Evolutionary conservation across 2,888 invertebrate species (phyloP), one percentile per base, ranked within the genome.

Genomic region (Eledone cirrhosa): DNA sequence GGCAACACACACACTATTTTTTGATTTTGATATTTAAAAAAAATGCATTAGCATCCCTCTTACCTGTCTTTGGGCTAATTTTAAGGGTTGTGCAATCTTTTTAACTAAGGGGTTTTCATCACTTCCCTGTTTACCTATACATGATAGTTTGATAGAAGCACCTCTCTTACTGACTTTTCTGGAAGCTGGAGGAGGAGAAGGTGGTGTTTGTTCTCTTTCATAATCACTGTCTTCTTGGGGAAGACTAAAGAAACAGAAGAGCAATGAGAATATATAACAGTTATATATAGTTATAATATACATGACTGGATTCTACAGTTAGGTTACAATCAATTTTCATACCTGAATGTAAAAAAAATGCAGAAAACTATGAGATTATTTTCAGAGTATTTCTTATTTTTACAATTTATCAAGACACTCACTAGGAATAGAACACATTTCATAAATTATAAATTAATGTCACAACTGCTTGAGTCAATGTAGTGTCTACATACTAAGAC

Each of bases 11-110:
- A 41, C 41, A 41, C 41, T 41, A 41, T 41, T 41, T 41, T 5
- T 11, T 2, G 11, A 41, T 41, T 41, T 41, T 41, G 41, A 41
- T 41, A 41, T 2, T 8, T 1, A 41, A 41, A 2, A 41, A 41
- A 3, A 41, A 2, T 41, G 41, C 11, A 11, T 0, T 41, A 41
- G 11, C 0, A 2, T 2, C 11, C 11, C 11, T 41, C 80, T 82
- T 84, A 90, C 90, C 89, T 90, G 90, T 47, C 87, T 93, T 91
- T 94, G 94, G 83, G 94, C 94, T 86, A 94, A 91, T 89, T 94
- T 94, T 83, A 94, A 92, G 80, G 94, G 94, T 88, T 93, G 93
- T 81, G 94, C 94, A 84, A 94, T 93, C 83, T 88, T 87, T 80
- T 84, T 84, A 88, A 91, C 89, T 78, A 91, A 88, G 92, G 93